Conservation (phyloP, 2,797 vertebrate species). For the Hemibagrus guttatus region DNA sequence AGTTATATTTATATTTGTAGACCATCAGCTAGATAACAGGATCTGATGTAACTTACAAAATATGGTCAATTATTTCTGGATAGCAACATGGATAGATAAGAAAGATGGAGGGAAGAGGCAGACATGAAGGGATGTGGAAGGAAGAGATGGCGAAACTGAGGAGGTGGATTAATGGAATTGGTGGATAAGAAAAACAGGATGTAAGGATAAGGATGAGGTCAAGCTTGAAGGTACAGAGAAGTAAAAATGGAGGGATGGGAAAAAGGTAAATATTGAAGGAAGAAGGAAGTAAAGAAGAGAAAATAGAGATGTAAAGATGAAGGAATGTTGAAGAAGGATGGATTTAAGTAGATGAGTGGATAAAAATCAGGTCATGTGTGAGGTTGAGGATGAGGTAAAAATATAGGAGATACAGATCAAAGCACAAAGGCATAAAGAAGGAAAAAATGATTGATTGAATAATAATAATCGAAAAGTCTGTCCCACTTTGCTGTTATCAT, state of each 20-base stretch:
- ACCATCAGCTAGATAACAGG: not conserved
- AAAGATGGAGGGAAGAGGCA: not conserved
- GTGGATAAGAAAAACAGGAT: not conserved
- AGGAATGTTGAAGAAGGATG: not conserved
- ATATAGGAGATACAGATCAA: not conserved
- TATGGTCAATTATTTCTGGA: not conserved
- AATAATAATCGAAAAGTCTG: too few relatives aligned
- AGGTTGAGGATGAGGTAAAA: not conserved
- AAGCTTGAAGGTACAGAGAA: not conserved
- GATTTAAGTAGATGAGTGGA: not conserved
- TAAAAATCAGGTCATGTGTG: not conserved
- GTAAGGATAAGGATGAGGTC: not conserved
- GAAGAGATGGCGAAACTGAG: not conserved
- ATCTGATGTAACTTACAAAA: not conserved
- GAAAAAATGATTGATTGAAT: not conserved
- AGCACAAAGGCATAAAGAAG: not conserved
- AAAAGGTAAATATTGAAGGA: constrained; percentile 43
- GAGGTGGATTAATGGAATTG: not conserved
- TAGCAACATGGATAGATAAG: not conserved
- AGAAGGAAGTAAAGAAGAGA: constrained; percentile 69
- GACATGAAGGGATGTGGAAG: not conserved
- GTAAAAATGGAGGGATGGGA: not conserved
- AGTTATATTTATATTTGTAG: too few relatives aligned
- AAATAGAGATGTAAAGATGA: constrained; percentile 43
- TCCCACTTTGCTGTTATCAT: not conserved